Evolutionary conservation across 2,113 vertebrate genomes (phyloP).

Genomic region (Illadopsis cleaveri): DNA sequence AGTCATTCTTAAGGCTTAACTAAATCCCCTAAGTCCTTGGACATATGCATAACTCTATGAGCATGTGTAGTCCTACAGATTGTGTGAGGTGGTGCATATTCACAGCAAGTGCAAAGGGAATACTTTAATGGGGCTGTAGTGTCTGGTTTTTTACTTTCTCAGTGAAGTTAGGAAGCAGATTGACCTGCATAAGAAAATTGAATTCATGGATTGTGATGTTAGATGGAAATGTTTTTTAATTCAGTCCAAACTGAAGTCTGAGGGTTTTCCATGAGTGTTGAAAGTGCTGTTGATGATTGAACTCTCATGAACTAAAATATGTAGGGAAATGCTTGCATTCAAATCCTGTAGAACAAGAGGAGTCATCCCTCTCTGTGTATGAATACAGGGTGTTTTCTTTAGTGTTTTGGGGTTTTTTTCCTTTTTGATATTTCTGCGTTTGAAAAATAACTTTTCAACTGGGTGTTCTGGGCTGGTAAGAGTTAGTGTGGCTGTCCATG

Average conservation of each 20-base stretch:
- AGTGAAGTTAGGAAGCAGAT: neutral
- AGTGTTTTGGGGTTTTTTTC: neutral
- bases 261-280: neutral
- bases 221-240: neutral
- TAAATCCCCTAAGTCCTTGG: slow-evolving; percentile 1
- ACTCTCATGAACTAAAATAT: neutral
- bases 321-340: neutral
- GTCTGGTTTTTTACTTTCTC: neutral
- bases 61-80: neutral
- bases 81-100: neutral
- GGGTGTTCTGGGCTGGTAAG: neutral
- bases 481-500: neutral
- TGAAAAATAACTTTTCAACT: neutral
- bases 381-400: neutral
- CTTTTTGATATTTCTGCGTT: neutral
- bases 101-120: neutral
- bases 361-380: neutral
- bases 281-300: neutral
- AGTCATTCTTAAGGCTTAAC: slow-evolving; percentile 5
- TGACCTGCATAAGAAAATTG: neutral
- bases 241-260: neutral
- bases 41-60: neutral
- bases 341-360: neutral
- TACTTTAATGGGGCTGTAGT: neutral
- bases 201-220: neutral